Base-by-base conservation (phyloP, 2,888 invertebrate species). In the Drosophila macrospina region DNA sequence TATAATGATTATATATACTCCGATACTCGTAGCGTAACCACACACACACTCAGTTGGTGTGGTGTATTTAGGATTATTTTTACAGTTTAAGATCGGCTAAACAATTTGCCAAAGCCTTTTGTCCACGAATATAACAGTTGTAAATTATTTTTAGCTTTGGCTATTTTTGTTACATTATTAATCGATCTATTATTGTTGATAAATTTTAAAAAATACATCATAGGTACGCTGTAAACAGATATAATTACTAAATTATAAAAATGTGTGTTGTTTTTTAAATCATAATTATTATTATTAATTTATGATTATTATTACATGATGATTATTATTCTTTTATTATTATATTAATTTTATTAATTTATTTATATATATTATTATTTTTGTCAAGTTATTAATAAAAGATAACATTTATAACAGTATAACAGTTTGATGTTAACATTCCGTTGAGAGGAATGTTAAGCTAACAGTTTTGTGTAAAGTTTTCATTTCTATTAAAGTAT, bases 61-160 rank as follows among this genome's bases (percentile, higher is more conserved):
- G 51, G 52, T 52, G 26, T 26, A 39, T 50, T 39, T 39, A 60
- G 42, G 42, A 52, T 52, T 42, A 30, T 39, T 52, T 34, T 54
- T 30, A 59, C 50, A 28, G 16, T 13, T 41, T 28, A 28, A 16
- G 28, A 15, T 20, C 37, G 11, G 13, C 30, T 20, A n/a, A n/a
- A 2, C 16, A 48, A 48, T 20, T 48, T 6, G n/a, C 28, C 20
- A 52, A n/a, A 30, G 11, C 10, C 6, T 47, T 47, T 47, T 47
- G 45, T 47, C 45, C 15, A 47, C 30, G 30, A 47, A 47, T 47
- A 20, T 20, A 2, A 20, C 3, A 16, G 39, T 52, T 30, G 52
- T 52, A 41, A 41, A 41, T 20, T 30, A 52, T 52, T 52, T 52
- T 41, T 52, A 52, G 52, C 30, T 52, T 2, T 1, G 5, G 16